Base-by-base conservation (phyloP, 1,140 invertebrate genomes). In the Ips typographus region DNA sequence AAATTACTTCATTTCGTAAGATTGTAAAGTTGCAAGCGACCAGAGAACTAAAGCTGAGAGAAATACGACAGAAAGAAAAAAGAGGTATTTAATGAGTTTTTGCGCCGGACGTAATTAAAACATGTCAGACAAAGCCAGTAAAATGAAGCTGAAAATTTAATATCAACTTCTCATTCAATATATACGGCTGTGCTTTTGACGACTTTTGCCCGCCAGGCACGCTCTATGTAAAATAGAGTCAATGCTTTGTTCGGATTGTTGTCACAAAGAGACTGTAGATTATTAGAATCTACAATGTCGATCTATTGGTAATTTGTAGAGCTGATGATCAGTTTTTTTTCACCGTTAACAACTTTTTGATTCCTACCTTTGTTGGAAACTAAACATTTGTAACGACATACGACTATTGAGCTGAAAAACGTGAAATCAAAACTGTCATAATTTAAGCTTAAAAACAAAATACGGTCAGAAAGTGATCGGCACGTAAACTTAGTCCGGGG, bases 71-170 rank as follows among this genome's bases (percentile, higher is more conserved):
- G 44, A 49, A 22, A 8, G 44, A 22, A 22, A 22, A 22, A 22
- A 22, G 22, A 22, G 22, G 22, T 22, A 22, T 22, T 22, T 22
- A 22, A 22, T 22, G 22, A 22, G 22, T 22, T 22, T 22, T 22
- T 22, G 53, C 53, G 38, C 53, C 39, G n/a, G 53, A 38, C 38
- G 53, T 56, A 56, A 56, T 56, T 56, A 56, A 56, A 56, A 56
- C 53, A 56, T 56, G 53, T 56, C 53, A 56, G 7, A 40, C 53
- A 56, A 56, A 56, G 53, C 53, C 53, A 56, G 22, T 36, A 56
- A 56, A 56, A 56, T 56, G 53, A 38, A 56, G 53, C 38, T 56
- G 53, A 56, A 56, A 56, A 56, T 56, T 56, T 56, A 56, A 56
- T 56, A 56, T 56, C 53, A 56, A 56, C 53, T 56, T 56, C 53